Conservation (phyloP, 2,113 vertebrate genomes). For the Uropsilus gracilis region DNA sequence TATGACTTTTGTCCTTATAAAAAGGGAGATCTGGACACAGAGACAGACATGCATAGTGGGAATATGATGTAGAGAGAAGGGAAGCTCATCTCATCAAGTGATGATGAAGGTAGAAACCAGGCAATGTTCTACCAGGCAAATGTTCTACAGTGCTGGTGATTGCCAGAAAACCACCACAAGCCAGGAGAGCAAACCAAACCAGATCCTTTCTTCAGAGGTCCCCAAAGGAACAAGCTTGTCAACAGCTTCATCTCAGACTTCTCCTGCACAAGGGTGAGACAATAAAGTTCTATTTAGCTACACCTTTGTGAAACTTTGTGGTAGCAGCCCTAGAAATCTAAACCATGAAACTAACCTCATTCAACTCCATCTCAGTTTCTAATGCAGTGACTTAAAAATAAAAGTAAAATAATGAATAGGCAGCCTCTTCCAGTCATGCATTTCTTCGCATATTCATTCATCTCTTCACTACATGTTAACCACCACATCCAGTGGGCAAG, state of each 20-base stretch:
- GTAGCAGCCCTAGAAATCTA: neutral
- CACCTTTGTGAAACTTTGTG: neutral
- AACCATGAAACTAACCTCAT: conserved; percentile 19
- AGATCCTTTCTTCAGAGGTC: neutral
- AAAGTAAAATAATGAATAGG: neutral
- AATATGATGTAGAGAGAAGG: neutral
- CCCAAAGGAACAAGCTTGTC: neutral
- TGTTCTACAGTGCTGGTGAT: neutral
- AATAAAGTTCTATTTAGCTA: neutral
- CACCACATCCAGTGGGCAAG: neutral
- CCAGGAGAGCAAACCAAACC: no score
- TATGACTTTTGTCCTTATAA: neutral
- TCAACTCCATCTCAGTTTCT: neutral
- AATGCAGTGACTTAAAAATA: neutral
- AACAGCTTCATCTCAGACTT: neutral
- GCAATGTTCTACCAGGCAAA: neutral
- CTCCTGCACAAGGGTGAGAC: neutral
- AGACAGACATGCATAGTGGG: neutral
- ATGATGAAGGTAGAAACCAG: neutral
- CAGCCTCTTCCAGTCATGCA: neutral
- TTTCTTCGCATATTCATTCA: neutral
- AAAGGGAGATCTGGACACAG: neutral
- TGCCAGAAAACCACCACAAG: neutral
- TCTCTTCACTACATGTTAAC: conserved; percentile 1
- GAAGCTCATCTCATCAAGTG: neutral